Percentiles rank a stretch among this genome's conserved stretches.
phyloP scores from a whole-genome alignment of 2,113 vertebrate genomes.

The Antennarius striatus region DNA sequence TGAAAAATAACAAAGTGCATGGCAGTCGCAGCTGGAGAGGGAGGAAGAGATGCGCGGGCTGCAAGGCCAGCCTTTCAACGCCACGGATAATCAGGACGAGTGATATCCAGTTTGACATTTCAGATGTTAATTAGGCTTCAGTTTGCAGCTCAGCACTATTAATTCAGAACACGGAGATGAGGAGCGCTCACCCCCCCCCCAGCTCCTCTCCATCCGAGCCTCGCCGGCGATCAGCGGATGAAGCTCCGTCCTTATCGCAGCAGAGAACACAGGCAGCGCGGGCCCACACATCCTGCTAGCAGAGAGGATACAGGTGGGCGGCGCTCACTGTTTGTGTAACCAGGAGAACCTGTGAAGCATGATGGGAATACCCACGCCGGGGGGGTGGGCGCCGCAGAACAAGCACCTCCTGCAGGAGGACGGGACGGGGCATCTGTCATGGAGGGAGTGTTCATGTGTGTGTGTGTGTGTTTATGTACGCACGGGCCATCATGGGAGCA shows the following conservation, averaged over 20 bases:
- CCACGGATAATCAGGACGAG: too few species aligned
- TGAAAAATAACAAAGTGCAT: conserved; percentile 33
- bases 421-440: neutral
- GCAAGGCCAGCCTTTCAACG: neutral
- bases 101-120: conserved; percentile 56
- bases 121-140: conserved; percentile 62
- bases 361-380: conserved; percentile 60
- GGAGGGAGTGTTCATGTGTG: conserved; percentile 9
- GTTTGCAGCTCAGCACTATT: conserved; percentile 52
- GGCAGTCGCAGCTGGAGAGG: conserved; percentile 53
- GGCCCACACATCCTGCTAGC: conserved; percentile 51
- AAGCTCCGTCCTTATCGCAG: conserved; percentile 26
- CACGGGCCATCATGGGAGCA: too few species aligned
- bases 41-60: conserved; percentile 25
- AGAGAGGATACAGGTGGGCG: conserved; percentile 59
- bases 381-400: conserved; percentile 13
- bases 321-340: conserved; percentile 60
- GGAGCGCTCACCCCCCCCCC: conserved; percentile 37
- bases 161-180: conserved; percentile 52
- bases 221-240: conserved; percentile 32
- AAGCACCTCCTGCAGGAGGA: conserved; percentile 25
- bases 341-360: conserved; percentile 53
- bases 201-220: conserved; percentile 29
- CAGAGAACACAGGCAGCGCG: conserved; percentile 33
- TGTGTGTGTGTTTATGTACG: conserved; percentile 17